These are phyloP conservation scores for Eumaeus atala DNA, from an alignment of 1,140 invertebrate species.

Conservation along the genomic window DNA sequence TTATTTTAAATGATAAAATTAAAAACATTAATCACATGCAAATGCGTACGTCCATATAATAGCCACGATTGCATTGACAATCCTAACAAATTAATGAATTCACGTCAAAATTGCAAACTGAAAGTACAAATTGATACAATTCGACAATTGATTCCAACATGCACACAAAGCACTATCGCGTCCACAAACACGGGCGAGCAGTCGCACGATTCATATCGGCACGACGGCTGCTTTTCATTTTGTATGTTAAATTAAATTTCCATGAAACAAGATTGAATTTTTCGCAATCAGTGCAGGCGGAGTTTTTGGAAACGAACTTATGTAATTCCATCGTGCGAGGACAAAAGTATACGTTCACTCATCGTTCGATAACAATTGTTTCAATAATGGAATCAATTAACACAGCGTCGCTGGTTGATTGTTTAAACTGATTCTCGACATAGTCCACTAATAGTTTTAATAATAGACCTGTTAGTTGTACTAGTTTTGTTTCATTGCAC, in stretches of 20 bases:
- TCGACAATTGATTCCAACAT: constrained; percentile 72
- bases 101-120: constrained; percentile 70
- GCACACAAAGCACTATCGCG: constrained; percentile 63
- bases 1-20: constrained; percentile 15
- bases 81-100: constrained; percentile 63
- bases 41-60: constrained; percentile 22
- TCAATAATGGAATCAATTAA: constrained; percentile 9
- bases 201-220: constrained; percentile 67
- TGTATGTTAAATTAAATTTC: constrained; percentile 74
- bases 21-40: constrained; percentile 16
- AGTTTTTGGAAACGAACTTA: constrained; percentile 46
- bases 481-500: too few relatives aligned
- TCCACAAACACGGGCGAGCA: constrained; percentile 68
- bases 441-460: too few relatives aligned
- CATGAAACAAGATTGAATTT: constrained; percentile 74
- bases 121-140: constrained; percentile 68
- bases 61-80: constrained; percentile 32
- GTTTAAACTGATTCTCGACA: too few relatives aligned
- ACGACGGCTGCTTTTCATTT: constrained; percentile 69
- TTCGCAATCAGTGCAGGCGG: constrained; percentile 66
- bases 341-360: constrained; percentile 14
- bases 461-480: too few relatives aligned
- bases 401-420: background rate
- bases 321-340: constrained; percentile 39
- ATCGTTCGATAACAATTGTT: constrained; percentile 4